A percentile compares a stretch with the other conserved stretches of the same genome.
These are phyloP conservation scores for Acrocera orbiculus DNA, from an alignment of 2,888 invertebrate species.

Conservation along the genomic window DNA sequence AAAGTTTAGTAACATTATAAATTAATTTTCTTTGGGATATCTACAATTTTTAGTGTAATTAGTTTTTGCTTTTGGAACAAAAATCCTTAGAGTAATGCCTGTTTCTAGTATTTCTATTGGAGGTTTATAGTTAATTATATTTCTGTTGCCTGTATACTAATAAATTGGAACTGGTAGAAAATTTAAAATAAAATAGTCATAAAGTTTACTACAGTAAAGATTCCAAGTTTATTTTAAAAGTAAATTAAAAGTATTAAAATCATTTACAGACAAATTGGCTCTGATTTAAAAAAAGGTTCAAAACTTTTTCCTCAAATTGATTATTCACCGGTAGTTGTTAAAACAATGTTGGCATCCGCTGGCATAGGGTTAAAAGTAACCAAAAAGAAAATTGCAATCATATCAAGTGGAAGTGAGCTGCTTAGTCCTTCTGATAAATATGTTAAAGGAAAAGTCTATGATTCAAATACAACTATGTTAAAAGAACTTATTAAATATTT, in stretches of 20 bases:
- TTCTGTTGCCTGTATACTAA: too few relatives aligned
- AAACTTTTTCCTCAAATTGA: constrained; percentile 23
- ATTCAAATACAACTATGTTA: constrained; percentile 80
- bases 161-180: too few relatives aligned
- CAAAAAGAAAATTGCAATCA: constrained; percentile 53
- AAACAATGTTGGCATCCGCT: constrained; percentile 25
- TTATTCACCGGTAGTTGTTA: constrained; percentile 21
- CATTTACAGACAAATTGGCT: constrained; percentile 33
- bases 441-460: constrained; percentile 64
- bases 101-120: too few relatives aligned
- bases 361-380: constrained; percentile 23
- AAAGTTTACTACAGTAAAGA: too few relatives aligned
- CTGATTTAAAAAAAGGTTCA: constrained; percentile 28
- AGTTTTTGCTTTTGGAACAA: too few relatives aligned
- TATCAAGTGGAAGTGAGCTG: constrained; percentile 92
- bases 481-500: constrained; percentile 49
- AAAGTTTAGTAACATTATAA: too few relatives aligned
- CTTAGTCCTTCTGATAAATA: constrained; percentile 43
- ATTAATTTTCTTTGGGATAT: too few relatives aligned
- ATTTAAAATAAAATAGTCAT: neutral
- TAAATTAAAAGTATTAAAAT: too few relatives aligned
- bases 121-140: too few relatives aligned
- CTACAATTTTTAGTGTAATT: too few relatives aligned
- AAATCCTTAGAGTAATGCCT: too few relatives aligned
- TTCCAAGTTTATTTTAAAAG: too few relatives aligned